Conservation (phyloP, 1,140 invertebrate species). For the Heliconius hewitsoni region DNA sequence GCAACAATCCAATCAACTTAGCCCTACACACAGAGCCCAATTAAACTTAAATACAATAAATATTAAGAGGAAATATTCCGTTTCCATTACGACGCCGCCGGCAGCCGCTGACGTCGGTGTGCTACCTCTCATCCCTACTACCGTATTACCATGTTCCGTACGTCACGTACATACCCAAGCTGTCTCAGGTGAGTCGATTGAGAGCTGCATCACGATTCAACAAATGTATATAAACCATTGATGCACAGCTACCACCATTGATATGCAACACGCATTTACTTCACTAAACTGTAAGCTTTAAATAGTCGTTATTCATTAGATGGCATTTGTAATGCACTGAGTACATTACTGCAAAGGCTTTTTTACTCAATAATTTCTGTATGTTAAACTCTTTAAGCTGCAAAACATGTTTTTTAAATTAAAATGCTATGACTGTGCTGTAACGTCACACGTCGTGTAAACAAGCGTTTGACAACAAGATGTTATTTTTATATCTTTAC, state of each 20-base stretch:
- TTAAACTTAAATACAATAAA: not conserved
- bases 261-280: not conserved
- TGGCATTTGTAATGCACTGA: not conserved
- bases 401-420: not conserved
- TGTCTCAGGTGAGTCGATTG: conserved; percentile 70
- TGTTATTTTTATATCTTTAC: not conserved
- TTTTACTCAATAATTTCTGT: not conserved
- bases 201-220: conserved; percentile 18
- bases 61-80: conserved; percentile 28
- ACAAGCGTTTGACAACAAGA: not conserved
- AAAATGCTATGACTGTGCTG: not conserved
- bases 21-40: not conserved
- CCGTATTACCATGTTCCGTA: conserved; percentile 72
- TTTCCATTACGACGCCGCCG: conserved; percentile 47
- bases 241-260: conserved; percentile 22
- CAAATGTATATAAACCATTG: conserved; percentile 38
- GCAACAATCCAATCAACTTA: not conserved
- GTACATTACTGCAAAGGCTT: not conserved
- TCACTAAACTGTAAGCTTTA: not conserved
- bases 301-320: not conserved
- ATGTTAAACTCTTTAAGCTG: too few relatives aligned
- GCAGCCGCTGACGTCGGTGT: conserved; percentile 70
- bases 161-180: conserved; percentile 68
- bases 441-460: not conserved
- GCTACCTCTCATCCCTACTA: conserved; percentile 67